Evolutionary conservation across 2,113 vertebrate genomes (phyloP).

Genomic region (Thymallus thymallus): DNA sequence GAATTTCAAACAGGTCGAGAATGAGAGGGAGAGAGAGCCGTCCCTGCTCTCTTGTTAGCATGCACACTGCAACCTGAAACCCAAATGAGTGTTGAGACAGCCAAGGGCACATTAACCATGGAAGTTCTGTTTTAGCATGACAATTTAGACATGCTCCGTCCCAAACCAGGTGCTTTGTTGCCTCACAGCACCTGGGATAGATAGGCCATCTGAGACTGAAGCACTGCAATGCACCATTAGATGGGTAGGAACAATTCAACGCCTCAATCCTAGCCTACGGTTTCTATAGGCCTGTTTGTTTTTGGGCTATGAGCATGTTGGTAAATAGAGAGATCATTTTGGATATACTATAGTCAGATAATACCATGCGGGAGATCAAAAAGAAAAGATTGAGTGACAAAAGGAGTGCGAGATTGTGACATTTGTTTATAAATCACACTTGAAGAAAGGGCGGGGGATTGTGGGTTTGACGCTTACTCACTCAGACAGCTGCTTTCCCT

Average conservation of each 20-base stretch:
- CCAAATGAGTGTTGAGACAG: conserved; percentile 31
- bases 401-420: background rate
- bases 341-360: too few species aligned
- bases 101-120: conserved; percentile 63
- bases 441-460: background rate
- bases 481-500: background rate
- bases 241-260: background rate
- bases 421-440: background rate
- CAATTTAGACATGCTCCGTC: conserved; percentile 30
- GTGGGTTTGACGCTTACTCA: background rate
- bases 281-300: background rate
- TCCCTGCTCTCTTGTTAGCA: conserved; percentile 39
- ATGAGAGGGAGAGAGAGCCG: background rate
- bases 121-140: conserved; percentile 21
- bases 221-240: conserved; percentile 51
- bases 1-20: conserved; percentile 5
- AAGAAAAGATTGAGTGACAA: too few species aligned
- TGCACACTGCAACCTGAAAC: conserved; percentile 45
- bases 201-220: conserved; percentile 21
- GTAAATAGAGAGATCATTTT: too few species aligned
- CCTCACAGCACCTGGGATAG: conserved; percentile 18
- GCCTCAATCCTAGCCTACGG: too few species aligned
- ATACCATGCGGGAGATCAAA: too few species aligned
- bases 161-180: conserved; percentile 18
- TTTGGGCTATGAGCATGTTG: background rate